Evolutionary conservation across 2,113 vertebrate species (phyloP).

Genomic region (human (Homo sapiens)): DNA sequence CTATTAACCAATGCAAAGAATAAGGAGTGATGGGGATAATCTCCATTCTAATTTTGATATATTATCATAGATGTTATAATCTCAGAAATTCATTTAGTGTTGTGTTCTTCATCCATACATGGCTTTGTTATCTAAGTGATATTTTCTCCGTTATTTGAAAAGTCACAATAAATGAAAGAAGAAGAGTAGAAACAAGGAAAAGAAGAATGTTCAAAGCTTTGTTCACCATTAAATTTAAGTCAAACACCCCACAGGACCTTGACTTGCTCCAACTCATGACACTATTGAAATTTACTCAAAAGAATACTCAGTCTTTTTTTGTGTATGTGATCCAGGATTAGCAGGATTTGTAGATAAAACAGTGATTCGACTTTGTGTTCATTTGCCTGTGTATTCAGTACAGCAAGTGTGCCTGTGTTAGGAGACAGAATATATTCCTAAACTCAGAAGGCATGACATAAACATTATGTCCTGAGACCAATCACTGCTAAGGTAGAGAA

Average conservation of each 20-base stretch:
- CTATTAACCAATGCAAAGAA: background rate
- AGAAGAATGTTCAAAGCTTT: background rate
- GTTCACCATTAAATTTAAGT: background rate
- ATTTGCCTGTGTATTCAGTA: background rate
- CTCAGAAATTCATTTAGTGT: background rate
- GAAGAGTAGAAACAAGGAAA: background rate
- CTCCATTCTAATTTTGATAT: background rate
- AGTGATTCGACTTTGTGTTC: background rate
- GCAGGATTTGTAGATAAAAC: background rate
- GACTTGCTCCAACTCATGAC: background rate
- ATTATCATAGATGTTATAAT: background rate
- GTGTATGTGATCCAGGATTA: background rate
- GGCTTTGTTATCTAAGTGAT: background rate
- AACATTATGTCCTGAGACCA: background rate
- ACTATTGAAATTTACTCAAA: background rate
- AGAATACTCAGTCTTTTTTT: background rate
- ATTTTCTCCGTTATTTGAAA: constrained; percentile 2
- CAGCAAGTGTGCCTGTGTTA: background rate
- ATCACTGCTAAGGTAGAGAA: background rate
- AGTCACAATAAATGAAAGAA: background rate
- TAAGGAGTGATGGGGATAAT: background rate
- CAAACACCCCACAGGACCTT: background rate
- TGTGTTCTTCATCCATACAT: background rate
- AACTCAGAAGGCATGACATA: background rate
- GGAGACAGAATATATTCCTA: background rate